phyloP scores from a whole-genome alignment of 2,113 vertebrate genomes.

The Collichthys lucidus region DNA sequence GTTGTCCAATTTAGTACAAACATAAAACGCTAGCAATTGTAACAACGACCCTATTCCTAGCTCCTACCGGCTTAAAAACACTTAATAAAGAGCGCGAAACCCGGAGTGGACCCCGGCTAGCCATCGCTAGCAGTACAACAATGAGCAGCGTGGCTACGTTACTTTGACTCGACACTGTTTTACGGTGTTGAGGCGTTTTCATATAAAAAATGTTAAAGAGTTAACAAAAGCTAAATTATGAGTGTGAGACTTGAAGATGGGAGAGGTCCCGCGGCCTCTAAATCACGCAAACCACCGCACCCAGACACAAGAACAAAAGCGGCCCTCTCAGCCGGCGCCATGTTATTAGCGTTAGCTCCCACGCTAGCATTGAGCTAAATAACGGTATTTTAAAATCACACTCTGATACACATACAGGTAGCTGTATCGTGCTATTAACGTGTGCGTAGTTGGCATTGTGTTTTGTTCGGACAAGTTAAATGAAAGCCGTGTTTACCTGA shows the following conservation, averaged over 20 bases:
- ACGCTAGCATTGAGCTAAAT: constrained; percentile 17
- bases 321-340: constrained; percentile 75
- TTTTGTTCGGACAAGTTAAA: neutral
- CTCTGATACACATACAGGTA: neutral
- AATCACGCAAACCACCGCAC: constrained; percentile 56
- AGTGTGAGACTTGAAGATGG: neutral
- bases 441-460: rapidly evolving
- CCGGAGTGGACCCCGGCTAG: neutral
- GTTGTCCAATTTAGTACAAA: no score
- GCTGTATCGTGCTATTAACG: rapidly evolving
- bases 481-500: constrained; percentile 48
- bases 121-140: constrained; percentile 16
- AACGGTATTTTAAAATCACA: neutral
- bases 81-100: constrained; percentile 30
- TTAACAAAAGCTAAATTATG: rapidly evolving
- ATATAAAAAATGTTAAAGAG: rapidly evolving
- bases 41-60: rapidly evolving
- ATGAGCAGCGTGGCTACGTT: neutral
- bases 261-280: neutral
- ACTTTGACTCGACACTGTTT: neutral
- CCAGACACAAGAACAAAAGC: constrained; percentile 78
- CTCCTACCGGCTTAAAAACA: neutral
- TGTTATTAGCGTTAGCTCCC: constrained; percentile 53
- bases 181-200: rapidly evolving
- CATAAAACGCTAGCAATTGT: rapidly evolving